phyloP scores from a whole-genome alignment of 2,113 vertebrate species.

The Terrapene triunguis region DNA sequence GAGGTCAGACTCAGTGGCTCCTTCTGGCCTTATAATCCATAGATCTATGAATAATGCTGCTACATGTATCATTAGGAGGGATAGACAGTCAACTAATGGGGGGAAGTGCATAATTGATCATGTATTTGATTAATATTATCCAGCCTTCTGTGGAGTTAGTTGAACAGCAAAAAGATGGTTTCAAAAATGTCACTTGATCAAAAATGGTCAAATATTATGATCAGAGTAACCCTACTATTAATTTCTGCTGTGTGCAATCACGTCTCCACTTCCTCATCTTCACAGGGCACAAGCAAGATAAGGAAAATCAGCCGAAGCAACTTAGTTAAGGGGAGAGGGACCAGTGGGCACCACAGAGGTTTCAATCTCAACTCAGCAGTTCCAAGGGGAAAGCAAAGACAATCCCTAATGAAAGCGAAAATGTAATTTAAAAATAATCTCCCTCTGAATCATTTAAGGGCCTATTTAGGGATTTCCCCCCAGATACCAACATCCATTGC shows the following conservation, averaged over 20 bases:
- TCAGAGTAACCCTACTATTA: constrained; percentile 2
- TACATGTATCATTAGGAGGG: constrained; percentile 64
- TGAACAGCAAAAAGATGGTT: constrained; percentile 63
- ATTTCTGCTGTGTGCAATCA: neutral
- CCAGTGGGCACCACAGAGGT: neutral
- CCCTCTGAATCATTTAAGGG: constrained; percentile 52
- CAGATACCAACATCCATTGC: constrained; percentile 14
- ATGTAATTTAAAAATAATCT: constrained; percentile 76
- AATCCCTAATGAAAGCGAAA: constrained; percentile 54
- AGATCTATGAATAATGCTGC: constrained; percentile 28
- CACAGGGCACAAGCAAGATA: rapidly evolving
- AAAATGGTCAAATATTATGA: neutral
- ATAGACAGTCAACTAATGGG: constrained; percentile 62
- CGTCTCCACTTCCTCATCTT: rapidly evolving
- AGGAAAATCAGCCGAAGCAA: rapidly evolving
- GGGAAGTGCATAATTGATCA: constrained; percentile 50
- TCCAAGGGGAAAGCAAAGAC: constrained; percentile 20
- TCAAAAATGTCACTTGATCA: constrained; percentile 13
- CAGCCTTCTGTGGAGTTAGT: constrained; percentile 59
- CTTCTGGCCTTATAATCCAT: no score
- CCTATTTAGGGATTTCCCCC: neutral
- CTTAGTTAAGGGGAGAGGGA: neutral
- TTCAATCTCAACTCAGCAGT: neutral
- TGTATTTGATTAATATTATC: constrained; percentile 70
- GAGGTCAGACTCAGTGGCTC: no score